Conservation (phyloP, 1,140 invertebrate species). For the Diuraphis noxia region DNA sequence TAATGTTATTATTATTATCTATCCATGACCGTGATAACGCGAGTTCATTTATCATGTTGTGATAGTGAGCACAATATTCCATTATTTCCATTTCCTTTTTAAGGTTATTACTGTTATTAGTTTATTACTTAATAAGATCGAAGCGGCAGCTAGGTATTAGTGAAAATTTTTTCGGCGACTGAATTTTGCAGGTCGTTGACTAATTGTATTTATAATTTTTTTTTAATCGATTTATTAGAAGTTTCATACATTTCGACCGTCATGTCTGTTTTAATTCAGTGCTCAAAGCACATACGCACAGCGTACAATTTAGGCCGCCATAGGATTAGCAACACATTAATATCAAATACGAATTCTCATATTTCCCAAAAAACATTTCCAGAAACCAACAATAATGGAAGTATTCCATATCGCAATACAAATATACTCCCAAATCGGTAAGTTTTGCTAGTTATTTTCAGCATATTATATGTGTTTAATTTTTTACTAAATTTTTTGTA, state of each 20-base stretch:
- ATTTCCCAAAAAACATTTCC: neutral
- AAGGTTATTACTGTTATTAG: neutral
- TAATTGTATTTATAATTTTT: neutral
- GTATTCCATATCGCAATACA: neutral
- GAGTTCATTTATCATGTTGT: no score
- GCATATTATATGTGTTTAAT: neutral
- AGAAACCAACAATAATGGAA: neutral
- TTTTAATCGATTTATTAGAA: neutral
- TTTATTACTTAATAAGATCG: no score
- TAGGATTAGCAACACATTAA: constrained; percentile 18
- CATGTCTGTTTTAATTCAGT: constrained; percentile 47
- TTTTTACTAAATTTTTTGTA: neutral
- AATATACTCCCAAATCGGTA: constrained; percentile 41
- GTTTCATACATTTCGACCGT: neutral
- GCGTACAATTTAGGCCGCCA: constrained; percentile 26
- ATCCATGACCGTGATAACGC: neutral
- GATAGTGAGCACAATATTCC: neutral
- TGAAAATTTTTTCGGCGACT: neutral
- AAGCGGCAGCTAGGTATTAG: neutral
- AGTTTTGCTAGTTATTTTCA: neutral
- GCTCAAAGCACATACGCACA: constrained; percentile 39
- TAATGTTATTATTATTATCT: no score
- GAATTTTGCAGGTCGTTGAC: neutral
- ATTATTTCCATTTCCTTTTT: no score
- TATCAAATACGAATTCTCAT: constrained; percentile 17